These are phyloP conservation scores for Motacilla tschutschensis DNA, from an alignment of 2,113 vertebrate genomes.

Conservation along the genomic window DNA sequence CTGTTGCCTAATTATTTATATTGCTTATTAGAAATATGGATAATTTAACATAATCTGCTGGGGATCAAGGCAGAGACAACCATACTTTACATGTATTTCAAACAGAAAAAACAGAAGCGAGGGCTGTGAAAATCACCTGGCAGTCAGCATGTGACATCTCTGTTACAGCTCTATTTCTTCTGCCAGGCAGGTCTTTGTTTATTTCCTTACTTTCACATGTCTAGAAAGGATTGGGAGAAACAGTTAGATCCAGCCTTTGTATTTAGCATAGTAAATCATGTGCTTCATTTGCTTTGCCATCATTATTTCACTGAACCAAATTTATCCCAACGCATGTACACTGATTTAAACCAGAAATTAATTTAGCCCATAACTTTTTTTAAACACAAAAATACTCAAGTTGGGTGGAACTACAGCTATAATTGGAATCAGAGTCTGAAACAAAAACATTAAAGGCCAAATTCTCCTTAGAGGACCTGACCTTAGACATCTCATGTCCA, in stretches of 20 bases:
- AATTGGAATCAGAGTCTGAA: conserved; percentile 31
- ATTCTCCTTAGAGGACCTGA: neutral
- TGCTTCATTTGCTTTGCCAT: neutral
- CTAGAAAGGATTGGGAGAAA: neutral
- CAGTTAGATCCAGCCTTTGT: conserved; percentile 1
- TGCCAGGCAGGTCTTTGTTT: neutral
- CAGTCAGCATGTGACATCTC: neutral
- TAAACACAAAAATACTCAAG: neutral
- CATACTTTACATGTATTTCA: neutral
- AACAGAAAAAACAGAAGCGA: neutral
- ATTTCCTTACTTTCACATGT: neutral
- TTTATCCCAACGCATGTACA: neutral
- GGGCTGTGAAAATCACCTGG: neutral
- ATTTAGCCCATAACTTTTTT: neutral
- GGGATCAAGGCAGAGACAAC: neutral
- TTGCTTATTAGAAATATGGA: conserved; percentile 39
- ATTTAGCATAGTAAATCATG: neutral
- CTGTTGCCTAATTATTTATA: conserved; percentile 57
- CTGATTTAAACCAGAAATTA: conserved; percentile 28
- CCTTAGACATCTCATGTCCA: neutral
- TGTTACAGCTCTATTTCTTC: neutral
- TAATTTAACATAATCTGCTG: conserved; percentile 34
- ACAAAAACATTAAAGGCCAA: neutral
- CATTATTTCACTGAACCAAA: neutral
- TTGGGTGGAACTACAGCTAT: conserved; percentile 7